phyloP scores from a whole-genome alignment of 2,797 vertebrate genomes.

The Spinibarbus caldwelli region DNA sequence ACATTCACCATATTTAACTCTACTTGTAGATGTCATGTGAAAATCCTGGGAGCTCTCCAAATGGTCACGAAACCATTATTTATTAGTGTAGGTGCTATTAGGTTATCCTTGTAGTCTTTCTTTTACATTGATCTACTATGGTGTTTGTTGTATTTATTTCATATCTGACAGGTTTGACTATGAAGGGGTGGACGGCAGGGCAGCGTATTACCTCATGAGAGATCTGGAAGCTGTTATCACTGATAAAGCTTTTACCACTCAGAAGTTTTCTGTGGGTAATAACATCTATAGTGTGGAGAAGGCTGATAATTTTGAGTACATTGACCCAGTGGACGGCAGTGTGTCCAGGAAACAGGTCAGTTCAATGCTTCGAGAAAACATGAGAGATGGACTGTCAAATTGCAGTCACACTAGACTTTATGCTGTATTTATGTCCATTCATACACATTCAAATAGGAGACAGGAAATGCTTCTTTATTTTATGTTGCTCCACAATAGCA shows the following conservation, averaged over 20 bases:
- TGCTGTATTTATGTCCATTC: too few relatives aligned
- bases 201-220: slow-evolving; percentile 92
- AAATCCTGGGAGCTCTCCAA: slow-evolving; percentile 6
- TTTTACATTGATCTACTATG: background rate
- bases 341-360: slow-evolving; percentile 97
- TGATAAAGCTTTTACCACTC: slow-evolving; percentile 91
- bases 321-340: slow-evolving; percentile 95
- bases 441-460: too few relatives aligned
- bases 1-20: slow-evolving; percentile 51
- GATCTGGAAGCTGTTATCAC: slow-evolving; percentile 90
- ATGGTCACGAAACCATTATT: background rate
- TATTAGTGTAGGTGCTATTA: background rate
- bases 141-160: slow-evolving; percentile 17
- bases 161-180: slow-evolving; percentile 90
- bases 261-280: slow-evolving; percentile 95
- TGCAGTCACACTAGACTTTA: too few relatives aligned
- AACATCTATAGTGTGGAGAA: slow-evolving; percentile 91
- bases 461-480: too few relatives aligned
- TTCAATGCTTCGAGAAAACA: background rate
- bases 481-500: too few relatives aligned
- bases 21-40: slow-evolving; percentile 18
- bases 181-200: slow-evolving; percentile 90
- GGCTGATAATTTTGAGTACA: slow-evolving; percentile 95
- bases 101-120: background rate
- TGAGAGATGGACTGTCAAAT: too few relatives aligned